These are phyloP conservation scores for Anastatus disparis DNA, from an alignment of 1,140 invertebrate species.

Conservation along the genomic window DNA sequence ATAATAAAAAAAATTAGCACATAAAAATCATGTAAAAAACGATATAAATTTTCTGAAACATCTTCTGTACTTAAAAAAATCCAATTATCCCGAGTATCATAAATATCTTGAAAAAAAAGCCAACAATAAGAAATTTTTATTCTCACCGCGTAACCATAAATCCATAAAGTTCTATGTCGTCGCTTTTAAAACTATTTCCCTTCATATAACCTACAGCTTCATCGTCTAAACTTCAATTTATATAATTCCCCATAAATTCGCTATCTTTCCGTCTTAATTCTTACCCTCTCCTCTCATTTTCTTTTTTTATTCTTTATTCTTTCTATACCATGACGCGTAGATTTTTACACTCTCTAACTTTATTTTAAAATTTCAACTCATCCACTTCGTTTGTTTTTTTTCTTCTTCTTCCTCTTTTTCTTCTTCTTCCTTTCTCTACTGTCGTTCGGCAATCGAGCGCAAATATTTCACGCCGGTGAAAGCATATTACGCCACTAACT, in stretches of 20 bases:
- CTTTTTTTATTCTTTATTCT: too few species aligned
- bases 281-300: background rate
- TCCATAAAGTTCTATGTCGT: too few species aligned
- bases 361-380: constrained; percentile 14
- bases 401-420: background rate
- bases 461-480: constrained; percentile 55
- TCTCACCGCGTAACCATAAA: background rate
- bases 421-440: background rate
- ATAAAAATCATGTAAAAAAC: too few species aligned
- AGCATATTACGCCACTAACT: constrained; percentile 60
- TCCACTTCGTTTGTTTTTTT: background rate
- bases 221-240: background rate
- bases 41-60: too few species aligned
- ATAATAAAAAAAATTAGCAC: too few species aligned
- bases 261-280: background rate
- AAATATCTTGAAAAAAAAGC: too few species aligned
- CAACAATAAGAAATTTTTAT: background rate
- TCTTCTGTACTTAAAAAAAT: too few species aligned
- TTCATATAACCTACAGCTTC: too few species aligned
- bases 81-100: too few species aligned
- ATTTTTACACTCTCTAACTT: constrained; percentile 7
- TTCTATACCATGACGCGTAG: background rate
- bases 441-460: constrained; percentile 36
- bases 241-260: constrained; percentile 1
- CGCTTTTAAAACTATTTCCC: too few species aligned